These are phyloP conservation scores for Eupithecia exiguata DNA, from an alignment of 2,888 invertebrate genomes.

Conservation along the genomic window DNA sequence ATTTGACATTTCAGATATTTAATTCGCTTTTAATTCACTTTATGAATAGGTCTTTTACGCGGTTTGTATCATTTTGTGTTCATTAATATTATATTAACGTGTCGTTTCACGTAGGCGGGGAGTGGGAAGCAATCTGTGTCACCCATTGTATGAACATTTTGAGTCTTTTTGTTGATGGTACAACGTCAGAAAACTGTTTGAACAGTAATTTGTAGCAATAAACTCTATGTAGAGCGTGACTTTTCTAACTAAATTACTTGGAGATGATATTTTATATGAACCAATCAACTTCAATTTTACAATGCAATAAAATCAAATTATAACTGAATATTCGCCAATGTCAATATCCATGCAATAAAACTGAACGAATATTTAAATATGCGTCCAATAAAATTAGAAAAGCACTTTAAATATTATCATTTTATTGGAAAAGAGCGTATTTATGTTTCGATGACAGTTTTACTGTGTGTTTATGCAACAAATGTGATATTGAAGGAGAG, in stretches of 20 bases:
- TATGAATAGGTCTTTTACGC: slow-evolving; percentile 80
- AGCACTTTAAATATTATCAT: slow-evolving; percentile 39
- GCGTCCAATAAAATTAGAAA: slow-evolving; percentile 41
- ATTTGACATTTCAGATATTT: slow-evolving; percentile 81
- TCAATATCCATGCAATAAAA: slow-evolving; percentile 39
- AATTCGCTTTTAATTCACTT: slow-evolving; percentile 78
- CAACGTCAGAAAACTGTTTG: slow-evolving; percentile 55
- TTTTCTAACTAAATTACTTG: slow-evolving; percentile 36
- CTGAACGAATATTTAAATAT: slow-evolving; percentile 33
- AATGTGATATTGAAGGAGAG: slow-evolving; percentile 54
- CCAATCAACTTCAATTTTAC: slow-evolving; percentile 12
- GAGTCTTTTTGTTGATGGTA: slow-evolving; percentile 47
- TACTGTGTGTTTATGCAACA: slow-evolving; percentile 63
- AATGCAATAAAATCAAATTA: slow-evolving; percentile 29
- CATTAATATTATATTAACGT: slow-evolving; percentile 77
- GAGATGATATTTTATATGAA: slow-evolving; percentile 3
- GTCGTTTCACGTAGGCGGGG: slow-evolving; percentile 69
- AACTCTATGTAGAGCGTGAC: slow-evolving; percentile 65
- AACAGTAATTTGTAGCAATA: slow-evolving; percentile 63
- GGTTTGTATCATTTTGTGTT: slow-evolving; percentile 79
- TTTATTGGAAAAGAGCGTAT: slow-evolving; percentile 44
- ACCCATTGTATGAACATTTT: slow-evolving; percentile 54
- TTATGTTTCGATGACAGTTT: slow-evolving; percentile 53
- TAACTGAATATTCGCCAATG: slow-evolving; percentile 30
- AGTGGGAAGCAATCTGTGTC: slow-evolving; percentile 64